Evolutionary conservation across 1,140 invertebrate genomes (phyloP).

Genomic region (Adoxophyes honmai): DNA sequence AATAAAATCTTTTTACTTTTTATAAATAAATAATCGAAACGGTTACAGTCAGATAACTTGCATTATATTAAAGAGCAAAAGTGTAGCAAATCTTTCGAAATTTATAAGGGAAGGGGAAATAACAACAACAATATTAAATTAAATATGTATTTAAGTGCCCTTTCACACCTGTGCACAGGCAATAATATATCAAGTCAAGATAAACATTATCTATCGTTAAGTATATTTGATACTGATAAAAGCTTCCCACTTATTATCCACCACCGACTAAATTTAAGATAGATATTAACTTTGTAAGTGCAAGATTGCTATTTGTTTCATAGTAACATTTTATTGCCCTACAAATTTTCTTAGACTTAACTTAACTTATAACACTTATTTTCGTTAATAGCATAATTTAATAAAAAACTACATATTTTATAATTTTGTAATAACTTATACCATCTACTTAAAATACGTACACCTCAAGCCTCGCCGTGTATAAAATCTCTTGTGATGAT

Average conservation of each 20-base stretch:
- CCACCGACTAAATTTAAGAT: slow-evolving; percentile 63
- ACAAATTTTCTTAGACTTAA: slow-evolving; percentile 1
- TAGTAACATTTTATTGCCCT: slow-evolving; percentile 17
- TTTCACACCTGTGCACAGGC: neutral
- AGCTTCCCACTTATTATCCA: slow-evolving; percentile 55
- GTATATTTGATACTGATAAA: slow-evolving; percentile 51
- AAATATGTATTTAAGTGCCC: slow-evolving; percentile 2
- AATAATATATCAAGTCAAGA: slow-evolving; percentile 51
- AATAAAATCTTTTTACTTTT: too few relatives aligned
- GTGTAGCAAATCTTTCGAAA: too few relatives aligned
- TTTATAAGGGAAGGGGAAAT: too few relatives aligned
- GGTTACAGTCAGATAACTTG: too few relatives aligned
- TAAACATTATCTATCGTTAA: slow-evolving; percentile 62
- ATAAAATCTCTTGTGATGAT: slow-evolving; percentile 2
- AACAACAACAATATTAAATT: slow-evolving; percentile 1
- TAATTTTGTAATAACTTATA: neutral
- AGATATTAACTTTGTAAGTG: slow-evolving; percentile 34
- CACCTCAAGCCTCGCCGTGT: slow-evolving; percentile 4
- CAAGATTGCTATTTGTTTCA: slow-evolving; percentile 17
- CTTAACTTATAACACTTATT: slow-evolving; percentile 32
- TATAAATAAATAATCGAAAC: too few relatives aligned
- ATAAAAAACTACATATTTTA: slow-evolving; percentile 8
- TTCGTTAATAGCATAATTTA: slow-evolving; percentile 14
- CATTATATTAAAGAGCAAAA: too few relatives aligned
- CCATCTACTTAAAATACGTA: neutral